phyloP scores from a whole-genome alignment of 2,797 vertebrate genomes.

The Lepus townsendii region DNA sequence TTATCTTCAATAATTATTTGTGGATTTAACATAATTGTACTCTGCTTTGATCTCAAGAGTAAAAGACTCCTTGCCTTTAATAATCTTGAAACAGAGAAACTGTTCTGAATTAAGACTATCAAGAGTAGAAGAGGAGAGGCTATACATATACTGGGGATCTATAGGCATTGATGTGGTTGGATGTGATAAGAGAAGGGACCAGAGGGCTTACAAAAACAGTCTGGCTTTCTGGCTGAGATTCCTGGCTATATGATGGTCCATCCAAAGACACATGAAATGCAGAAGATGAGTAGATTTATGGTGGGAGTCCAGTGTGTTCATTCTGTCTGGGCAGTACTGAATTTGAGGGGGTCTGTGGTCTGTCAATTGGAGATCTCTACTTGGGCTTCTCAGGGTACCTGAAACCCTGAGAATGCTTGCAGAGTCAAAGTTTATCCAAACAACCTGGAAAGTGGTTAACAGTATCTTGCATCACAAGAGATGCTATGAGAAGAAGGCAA shows the following conservation, averaged over 20 bases:
- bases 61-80: background rate
- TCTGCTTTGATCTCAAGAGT: background rate
- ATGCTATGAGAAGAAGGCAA: background rate
- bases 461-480: background rate
- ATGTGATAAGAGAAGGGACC: background rate
- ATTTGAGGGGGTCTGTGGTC: background rate
- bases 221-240: background rate
- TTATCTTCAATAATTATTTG: background rate
- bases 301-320: background rate
- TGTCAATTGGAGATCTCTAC: background rate
- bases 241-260: background rate
- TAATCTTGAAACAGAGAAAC: background rate
- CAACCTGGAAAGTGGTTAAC: background rate
- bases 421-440: slow-evolving; percentile 5
- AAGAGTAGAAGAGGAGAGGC: background rate
- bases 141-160: too few species aligned
- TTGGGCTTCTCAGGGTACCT: background rate
- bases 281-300: background rate
- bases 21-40: background rate
- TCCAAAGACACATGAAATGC: background rate
- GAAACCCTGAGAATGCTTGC: background rate
- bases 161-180: background rate
- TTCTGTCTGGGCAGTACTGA: background rate
- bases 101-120: background rate
- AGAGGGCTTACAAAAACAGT: background rate